A percentile compares a stretch with the other conserved stretches of the same genome.
Evolutionary conservation across 2,113 vertebrate species (phyloP).

Genomic region (Montifringilla adamsi): DNA sequence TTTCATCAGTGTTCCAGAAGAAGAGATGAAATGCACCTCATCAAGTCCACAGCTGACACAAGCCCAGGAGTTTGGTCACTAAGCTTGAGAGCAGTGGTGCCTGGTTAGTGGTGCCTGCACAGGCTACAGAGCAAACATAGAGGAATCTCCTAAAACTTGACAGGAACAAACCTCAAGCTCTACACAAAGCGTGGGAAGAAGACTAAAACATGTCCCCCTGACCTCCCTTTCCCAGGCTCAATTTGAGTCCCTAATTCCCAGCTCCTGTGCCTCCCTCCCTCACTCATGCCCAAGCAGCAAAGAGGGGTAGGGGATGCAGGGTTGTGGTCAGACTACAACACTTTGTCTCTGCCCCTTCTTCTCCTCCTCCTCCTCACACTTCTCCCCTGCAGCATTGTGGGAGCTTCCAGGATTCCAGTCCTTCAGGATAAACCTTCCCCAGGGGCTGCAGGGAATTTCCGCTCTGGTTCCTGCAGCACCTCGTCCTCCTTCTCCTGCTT

Average conservation of each 20-base stretch:
- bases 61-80: not conserved
- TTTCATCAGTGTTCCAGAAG: not conserved
- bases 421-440: not conserved
- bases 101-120: not conserved
- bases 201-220: not conserved
- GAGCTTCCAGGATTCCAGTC: not conserved
- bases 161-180: not conserved
- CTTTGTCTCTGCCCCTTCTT: not conserved
- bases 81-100: not conserved
- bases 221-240: not conserved
- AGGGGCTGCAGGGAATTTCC: not conserved
- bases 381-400: not conserved
- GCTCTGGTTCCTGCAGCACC: not conserved
- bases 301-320: not conserved
- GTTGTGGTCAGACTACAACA: not conserved
- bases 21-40: not conserved
- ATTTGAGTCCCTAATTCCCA: not conserved
- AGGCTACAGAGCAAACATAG: not conserved
- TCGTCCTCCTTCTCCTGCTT: not conserved
- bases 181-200: not conserved
- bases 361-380: not conserved
- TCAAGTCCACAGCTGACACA: not conserved
- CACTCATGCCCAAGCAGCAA: not conserved
- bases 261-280: not conserved
- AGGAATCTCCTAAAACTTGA: too few species aligned